Percentiles rank a stretch among this genome's conserved stretches.
phyloP scores from a whole-genome alignment of 2,888 invertebrate genomes.

The Magallana nippona region DNA sequence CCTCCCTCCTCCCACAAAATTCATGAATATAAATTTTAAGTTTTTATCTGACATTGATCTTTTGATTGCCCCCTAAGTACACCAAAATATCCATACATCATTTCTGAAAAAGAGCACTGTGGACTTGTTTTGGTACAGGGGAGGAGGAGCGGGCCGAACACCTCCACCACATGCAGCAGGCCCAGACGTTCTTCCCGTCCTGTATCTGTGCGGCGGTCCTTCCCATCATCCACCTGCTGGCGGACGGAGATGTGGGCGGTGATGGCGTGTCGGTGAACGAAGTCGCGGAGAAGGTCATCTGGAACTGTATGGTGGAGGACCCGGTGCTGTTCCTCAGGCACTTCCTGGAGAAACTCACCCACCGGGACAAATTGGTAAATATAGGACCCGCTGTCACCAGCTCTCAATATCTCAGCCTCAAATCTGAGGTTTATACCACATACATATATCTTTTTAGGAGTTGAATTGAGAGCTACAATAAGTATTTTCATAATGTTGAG shows the following conservation, averaged over 20 bases:
- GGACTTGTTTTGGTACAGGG: slow-evolving; percentile 57
- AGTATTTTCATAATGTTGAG: too few species aligned
- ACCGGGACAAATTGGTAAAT: slow-evolving; percentile 79
- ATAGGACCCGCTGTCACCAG: not conserved
- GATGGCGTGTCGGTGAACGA: slow-evolving; percentile 97
- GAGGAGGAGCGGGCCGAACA: slow-evolving; percentile 78
- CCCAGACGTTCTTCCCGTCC: slow-evolving; percentile 97
- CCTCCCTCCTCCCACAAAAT: too few species aligned
- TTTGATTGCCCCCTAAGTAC: too few species aligned
- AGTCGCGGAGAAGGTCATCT: slow-evolving; percentile 97
- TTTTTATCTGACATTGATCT: too few species aligned
- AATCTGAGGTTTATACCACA: too few species aligned
- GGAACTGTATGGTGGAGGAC: slow-evolving; percentile 99
- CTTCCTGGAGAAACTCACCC: slow-evolving; percentile 95
- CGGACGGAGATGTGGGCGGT: slow-evolving; percentile 96
- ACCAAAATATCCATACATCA: too few species aligned
- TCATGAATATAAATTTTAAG: too few species aligned
- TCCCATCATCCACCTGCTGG: slow-evolving; percentile 94
- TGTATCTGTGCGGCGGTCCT: slow-evolving; percentile 97
- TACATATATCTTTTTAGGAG: too few species aligned
- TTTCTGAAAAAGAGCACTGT: too few species aligned
- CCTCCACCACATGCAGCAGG: slow-evolving; percentile 84
- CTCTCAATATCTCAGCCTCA: too few species aligned
- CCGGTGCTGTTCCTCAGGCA: slow-evolving; percentile 96
- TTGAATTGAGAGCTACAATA: too few species aligned